Percentiles rank a stretch among this genome's conserved stretches.
phyloP scores from a whole-genome alignment of 2,888 invertebrate genomes.

The Pristionchus arcanus region DNA sequence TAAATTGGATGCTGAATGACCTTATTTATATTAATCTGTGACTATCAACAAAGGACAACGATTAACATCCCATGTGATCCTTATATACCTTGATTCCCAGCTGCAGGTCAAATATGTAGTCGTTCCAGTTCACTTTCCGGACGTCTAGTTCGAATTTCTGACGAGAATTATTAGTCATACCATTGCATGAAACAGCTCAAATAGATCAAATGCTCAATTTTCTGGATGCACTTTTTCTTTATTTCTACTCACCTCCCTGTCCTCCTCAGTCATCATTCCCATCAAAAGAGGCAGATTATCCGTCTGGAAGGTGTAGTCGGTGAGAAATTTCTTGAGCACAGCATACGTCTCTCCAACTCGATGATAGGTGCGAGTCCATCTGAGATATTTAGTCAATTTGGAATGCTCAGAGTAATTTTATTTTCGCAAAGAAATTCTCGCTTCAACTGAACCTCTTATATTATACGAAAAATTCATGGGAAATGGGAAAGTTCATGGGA shows the following conservation, averaged over 20 bases:
- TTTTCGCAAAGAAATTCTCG: too few relatives aligned
- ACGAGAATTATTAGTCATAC: background rate
- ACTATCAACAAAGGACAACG: too few relatives aligned
- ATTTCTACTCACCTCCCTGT: background rate
- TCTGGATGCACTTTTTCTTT: background rate
- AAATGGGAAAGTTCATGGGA: too few relatives aligned
- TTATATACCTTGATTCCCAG: constrained; percentile 6
- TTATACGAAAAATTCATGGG: too few relatives aligned
- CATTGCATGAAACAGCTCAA: background rate
- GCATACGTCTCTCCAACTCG: background rate
- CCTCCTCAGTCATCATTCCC: constrained; percentile 29
- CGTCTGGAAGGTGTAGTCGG: constrained; percentile 7
- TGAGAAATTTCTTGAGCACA: background rate
- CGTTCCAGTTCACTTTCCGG: background rate
- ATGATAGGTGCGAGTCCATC: background rate
- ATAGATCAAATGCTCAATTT: too few relatives aligned
- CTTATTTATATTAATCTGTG: too few relatives aligned
- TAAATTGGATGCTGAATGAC: background rate
- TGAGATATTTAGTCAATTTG: background rate
- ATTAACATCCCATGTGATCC: too few relatives aligned
- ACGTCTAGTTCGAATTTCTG: background rate
- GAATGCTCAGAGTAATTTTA: background rate
- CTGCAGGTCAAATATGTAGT: constrained; percentile 17
- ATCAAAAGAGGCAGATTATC: background rate
- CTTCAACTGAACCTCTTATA: too few relatives aligned